Base-by-base conservation (phyloP, 2,888 invertebrate genomes). In the Stenichneumon culpator region DNA sequence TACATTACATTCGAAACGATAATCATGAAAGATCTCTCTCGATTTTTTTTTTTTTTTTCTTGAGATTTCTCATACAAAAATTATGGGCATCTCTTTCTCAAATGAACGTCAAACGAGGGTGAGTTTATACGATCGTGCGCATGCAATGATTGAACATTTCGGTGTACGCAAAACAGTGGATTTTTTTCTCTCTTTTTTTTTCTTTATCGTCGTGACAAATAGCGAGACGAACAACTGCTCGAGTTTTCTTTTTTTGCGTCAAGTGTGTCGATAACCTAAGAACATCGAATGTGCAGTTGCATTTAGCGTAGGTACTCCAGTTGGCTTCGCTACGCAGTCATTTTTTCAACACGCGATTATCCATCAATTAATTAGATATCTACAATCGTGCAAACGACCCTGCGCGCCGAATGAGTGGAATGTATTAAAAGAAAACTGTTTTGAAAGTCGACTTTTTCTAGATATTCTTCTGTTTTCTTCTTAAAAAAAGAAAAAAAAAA, bases 361-460 rank as follows among this genome's bases (percentile, higher is more conserved):
- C 47, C 28, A 19, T 70, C 60, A n/a, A 16, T 32, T 44, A 60
- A 77, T 39, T 39, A 39, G 36, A 65, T 79, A 79, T 79, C 63
- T 60, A 65, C 50, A 32, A 25, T 52, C 79, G 69, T 39, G 47
- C 39, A 60, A 69, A 19, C 39, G 32, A 52, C 36, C 60, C 57
- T 60, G 47, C 52, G 47, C 63, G 28, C 28, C 44, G 52, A 73
- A 67, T 72, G 2, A 54, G 57, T 80, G 79, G 79, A 80, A 80
- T 80, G 79, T 80, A 80, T 67, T 65, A 73, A 70, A 80, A 28
- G 39, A 73, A 67, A 79, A 54, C 16, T 44, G 50, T 52, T 44
- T 70, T 19, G 16, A 32, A 22, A 50, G 6, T 39, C n/a, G 14
- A 25, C 52, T 25, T 54, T 22, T 52, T 67, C 11, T 16, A 52